Conservation (phyloP, 2,113 vertebrate genomes). For the Orycteropus afer region DNA sequence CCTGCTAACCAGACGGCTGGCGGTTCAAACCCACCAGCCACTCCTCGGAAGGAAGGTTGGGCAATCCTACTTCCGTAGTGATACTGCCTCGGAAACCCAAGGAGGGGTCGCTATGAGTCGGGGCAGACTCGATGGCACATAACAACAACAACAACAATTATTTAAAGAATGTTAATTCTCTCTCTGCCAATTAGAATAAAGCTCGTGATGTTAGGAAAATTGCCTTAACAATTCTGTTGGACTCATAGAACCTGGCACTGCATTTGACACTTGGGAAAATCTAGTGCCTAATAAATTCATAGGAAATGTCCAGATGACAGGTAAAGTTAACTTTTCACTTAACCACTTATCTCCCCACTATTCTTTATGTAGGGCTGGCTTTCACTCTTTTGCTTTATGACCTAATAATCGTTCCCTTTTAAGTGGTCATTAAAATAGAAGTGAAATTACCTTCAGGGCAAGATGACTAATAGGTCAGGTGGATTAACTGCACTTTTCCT, state of each 20-base stretch:
- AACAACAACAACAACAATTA: no score
- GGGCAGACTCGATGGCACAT: no score
- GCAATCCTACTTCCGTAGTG: no score
- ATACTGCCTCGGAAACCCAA: no score
- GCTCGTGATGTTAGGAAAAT: not conserved
- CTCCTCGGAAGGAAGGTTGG: no score
- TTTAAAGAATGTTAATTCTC: not conserved
- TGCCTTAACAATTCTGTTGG: not conserved
- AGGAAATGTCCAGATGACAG: not conserved
- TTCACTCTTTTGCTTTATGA: slow-evolving; percentile 55
- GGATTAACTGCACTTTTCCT: slow-evolving; percentile 58
- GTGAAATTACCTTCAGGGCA: slow-evolving; percentile 69
- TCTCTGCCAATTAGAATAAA: not conserved
- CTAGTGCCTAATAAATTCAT: not conserved
- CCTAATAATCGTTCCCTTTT: slow-evolving; percentile 70
- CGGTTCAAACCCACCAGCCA: no score
- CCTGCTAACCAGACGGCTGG: no score
- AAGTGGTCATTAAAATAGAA: slow-evolving; percentile 79
- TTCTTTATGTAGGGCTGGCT: slow-evolving; percentile 51
- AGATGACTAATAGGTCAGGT: slow-evolving; percentile 60
- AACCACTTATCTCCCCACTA: slow-evolving; percentile 43
- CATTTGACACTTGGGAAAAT: not conserved
- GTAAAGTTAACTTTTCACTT: slow-evolving; percentile 61
- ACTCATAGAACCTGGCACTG: not conserved
- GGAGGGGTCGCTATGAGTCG: no score